phyloP scores from a whole-genome alignment of 1,140 invertebrate genomes.

The Sminthurides bifidus region DNA sequence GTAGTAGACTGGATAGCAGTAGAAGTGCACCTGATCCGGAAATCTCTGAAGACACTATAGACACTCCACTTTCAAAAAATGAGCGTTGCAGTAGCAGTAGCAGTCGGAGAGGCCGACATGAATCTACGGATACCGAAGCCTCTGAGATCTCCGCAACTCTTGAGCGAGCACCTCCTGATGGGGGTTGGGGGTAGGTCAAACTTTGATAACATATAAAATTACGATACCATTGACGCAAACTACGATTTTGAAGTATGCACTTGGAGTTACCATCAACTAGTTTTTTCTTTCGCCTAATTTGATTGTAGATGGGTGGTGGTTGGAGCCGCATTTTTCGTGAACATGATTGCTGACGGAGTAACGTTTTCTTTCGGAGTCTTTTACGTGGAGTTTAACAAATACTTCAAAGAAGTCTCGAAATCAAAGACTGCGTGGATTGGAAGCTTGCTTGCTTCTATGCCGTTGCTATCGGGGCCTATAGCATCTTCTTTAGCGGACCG shows the following conservation, averaged over 20 bases:
- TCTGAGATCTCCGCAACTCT: conserved; percentile 26
- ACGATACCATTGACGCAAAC: not conserved
- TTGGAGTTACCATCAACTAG: not conserved
- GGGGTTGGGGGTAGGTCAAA: conserved; percentile 58
- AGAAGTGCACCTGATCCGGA: not conserved
- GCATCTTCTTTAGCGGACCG: conserved; percentile 77
- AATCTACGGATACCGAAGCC: conserved; percentile 26
- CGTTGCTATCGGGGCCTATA: conserved; percentile 73
- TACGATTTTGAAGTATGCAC: not conserved
- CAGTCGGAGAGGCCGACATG: conserved; percentile 14
- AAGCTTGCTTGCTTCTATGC: conserved; percentile 80
- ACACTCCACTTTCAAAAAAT: conserved; percentile 1
- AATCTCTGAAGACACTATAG: not conserved
- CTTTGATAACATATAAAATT: not conserved
- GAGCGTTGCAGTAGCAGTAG: not conserved
- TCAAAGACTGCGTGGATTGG: conserved; percentile 84
- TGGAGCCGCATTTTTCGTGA: conserved; percentile 71
- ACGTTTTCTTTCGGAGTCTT: conserved; percentile 86
- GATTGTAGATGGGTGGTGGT: conserved; percentile 63
- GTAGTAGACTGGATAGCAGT: not conserved
- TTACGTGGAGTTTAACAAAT: conserved; percentile 70
- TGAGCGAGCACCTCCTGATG: conserved; percentile 47
- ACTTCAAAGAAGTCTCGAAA: conserved; percentile 63
- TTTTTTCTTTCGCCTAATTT: conserved; percentile 27
- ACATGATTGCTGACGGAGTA: conserved; percentile 87